Evolutionary conservation across 2,888 invertebrate species (phyloP).

Genomic region (Ochropacha duplaris): DNA sequence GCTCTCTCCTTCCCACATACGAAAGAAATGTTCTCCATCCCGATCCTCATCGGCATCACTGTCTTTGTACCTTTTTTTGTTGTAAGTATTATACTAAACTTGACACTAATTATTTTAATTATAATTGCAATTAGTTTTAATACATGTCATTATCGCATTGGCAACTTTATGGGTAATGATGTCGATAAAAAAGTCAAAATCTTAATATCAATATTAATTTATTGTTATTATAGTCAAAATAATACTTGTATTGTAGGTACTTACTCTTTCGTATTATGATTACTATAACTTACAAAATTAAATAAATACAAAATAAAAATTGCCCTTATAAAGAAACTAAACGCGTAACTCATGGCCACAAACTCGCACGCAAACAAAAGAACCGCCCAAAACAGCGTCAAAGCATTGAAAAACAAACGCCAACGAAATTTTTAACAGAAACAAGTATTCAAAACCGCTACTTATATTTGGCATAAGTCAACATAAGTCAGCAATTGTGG

Average conservation of each 20-base stretch:
- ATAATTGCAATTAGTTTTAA: too few species aligned
- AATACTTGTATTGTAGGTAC: too few species aligned
- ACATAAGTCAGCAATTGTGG: background rate
- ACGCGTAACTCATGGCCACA: background rate
- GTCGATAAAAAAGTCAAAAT: too few species aligned
- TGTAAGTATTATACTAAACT: conserved; percentile 66
- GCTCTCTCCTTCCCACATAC: conserved; percentile 85
- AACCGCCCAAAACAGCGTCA: background rate
- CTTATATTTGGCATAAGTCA: background rate
- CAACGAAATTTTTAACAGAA: background rate
- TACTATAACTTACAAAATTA: background rate
- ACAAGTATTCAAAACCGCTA: background rate
- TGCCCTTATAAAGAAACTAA: background rate
- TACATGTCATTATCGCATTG: too few species aligned
- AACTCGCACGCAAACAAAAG: background rate
- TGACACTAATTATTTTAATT: too few species aligned
- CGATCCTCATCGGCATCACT: conserved; percentile 78
- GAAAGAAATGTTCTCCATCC: conserved; percentile 86
- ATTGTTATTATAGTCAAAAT: too few species aligned
- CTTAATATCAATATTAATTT: too few species aligned
- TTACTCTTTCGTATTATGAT: too few species aligned
- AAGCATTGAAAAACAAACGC: background rate
- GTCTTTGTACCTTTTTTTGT: conserved; percentile 82
- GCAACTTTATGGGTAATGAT: too few species aligned
- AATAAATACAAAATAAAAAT: background rate